Conservation (phyloP, 1,140 invertebrate species). For the Drosophila setifemur region DNA sequence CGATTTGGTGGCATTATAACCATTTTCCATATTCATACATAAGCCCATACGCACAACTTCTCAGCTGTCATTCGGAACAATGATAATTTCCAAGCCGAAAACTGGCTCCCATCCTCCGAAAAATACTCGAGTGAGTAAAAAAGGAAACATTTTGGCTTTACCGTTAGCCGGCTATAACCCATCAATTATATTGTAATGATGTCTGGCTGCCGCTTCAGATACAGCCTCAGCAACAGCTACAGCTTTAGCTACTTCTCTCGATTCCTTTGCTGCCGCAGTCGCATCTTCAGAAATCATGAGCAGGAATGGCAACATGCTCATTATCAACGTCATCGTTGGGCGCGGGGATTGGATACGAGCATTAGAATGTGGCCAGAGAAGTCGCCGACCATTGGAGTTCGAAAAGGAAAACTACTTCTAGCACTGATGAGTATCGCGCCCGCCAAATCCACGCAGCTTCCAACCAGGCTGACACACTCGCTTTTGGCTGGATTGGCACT, state of each 20-base stretch:
- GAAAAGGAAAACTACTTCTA: constrained; percentile 68
- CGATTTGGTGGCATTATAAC: constrained; percentile 58
- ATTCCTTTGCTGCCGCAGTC: constrained; percentile 27
- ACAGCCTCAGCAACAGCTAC: constrained; percentile 25
- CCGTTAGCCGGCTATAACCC: constrained; percentile 73
- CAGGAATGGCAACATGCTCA: constrained; percentile 65
- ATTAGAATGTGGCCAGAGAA: constrained; percentile 58
- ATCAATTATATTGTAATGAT: constrained; percentile 81
- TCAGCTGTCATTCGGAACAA: constrained; percentile 66
- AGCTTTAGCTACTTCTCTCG: background rate
- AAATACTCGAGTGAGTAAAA: constrained; percentile 37
- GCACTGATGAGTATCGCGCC: constrained; percentile 63
- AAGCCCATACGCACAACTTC: constrained; percentile 61
- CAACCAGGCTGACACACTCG: constrained; percentile 16
- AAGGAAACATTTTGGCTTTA: constrained; percentile 64
- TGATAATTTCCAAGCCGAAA: constrained; percentile 65
- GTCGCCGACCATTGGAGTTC: constrained; percentile 50
- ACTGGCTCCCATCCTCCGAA: constrained; percentile 39
- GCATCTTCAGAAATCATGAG: constrained; percentile 72
- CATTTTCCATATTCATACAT: constrained; percentile 50
- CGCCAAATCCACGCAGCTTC: constrained; percentile 57
- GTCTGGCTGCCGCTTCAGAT: constrained; percentile 53
- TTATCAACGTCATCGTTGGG: constrained; percentile 72
- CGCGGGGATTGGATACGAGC: constrained; percentile 32
- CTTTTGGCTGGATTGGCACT: constrained; percentile 29